Conservation (phyloP, 2,797 vertebrate species). For the Dromococcyx pavoninus region DNA sequence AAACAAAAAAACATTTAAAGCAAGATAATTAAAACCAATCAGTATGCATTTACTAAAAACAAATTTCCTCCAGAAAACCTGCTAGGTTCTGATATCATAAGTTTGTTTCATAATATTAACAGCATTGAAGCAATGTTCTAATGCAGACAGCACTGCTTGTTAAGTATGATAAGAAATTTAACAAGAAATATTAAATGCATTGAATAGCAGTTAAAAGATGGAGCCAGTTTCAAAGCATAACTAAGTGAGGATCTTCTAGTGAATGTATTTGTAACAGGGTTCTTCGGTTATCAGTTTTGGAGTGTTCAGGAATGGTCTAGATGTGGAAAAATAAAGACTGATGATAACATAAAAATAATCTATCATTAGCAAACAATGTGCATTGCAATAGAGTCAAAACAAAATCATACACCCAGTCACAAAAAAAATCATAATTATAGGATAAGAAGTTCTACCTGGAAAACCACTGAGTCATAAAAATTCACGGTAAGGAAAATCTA, state of each 20-base stretch:
- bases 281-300: neutral
- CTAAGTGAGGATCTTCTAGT: neutral
- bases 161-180: neutral
- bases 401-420: neutral
- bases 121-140: neutral
- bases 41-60: neutral
- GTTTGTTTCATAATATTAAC: neutral
- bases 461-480: neutral
- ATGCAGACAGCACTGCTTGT: neutral
- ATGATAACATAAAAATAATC: constrained; percentile 12
- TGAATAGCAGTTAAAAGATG: neutral
- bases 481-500: neutral
- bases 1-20: neutral
- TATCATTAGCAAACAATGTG: neutral
- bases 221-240: neutral
- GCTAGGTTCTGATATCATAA: neutral
- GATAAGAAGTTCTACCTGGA: neutral
- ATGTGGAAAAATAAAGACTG: neutral
- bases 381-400: neutral
- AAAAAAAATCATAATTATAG: neutral
- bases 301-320: neutral
- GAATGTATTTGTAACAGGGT: neutral
- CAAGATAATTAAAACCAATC: neutral
- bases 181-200: neutral
- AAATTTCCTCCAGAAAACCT: neutral